Conservation (phyloP, 92 coral and sea anemone genomes). For the Pocillopora meandrina region DNA sequence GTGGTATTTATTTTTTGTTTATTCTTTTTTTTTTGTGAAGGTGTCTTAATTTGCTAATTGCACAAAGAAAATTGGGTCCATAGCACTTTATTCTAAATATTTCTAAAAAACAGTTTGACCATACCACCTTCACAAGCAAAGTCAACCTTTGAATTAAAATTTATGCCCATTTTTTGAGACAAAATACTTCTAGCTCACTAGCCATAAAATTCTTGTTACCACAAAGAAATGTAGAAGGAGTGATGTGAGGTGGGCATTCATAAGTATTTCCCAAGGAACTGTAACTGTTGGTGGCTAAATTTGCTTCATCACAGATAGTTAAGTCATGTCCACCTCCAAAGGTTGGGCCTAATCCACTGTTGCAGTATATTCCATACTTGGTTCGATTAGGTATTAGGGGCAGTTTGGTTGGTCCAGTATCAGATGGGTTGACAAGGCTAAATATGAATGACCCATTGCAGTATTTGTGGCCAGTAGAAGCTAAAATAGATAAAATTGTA, state of each 20-base stretch:
- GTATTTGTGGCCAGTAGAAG: constrained; percentile 18
- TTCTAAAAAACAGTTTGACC: too few relatives aligned
- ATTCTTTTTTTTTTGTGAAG: too few relatives aligned
- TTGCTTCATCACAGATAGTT: constrained; percentile 23
- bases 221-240: constrained; percentile 34
- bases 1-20: too few relatives aligned
- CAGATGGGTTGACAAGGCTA: constrained; percentile 60
- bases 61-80: too few relatives aligned
- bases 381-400: constrained; percentile 9
- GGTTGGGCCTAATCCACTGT: constrained; percentile 46
- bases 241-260: constrained; percentile 44
- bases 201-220: constrained; percentile 35
- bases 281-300: background rate
- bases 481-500: background rate
- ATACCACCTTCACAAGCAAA: too few relatives aligned
- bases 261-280: constrained; percentile 31
- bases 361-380: constrained; percentile 41
- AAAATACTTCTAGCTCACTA: background rate
- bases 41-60: too few relatives aligned
- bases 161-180: background rate
- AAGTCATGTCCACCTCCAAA: constrained; percentile 59
- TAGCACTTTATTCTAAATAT: too few relatives aligned
- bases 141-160: too few relatives aligned
- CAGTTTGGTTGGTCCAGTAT: constrained; percentile 45
- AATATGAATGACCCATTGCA: constrained; percentile 62